Evolutionary conservation across 30 jellyfish, hydroid and myxozoan genomes (phyloP).

Genomic region (Phacellophora camtschatica): DNA sequence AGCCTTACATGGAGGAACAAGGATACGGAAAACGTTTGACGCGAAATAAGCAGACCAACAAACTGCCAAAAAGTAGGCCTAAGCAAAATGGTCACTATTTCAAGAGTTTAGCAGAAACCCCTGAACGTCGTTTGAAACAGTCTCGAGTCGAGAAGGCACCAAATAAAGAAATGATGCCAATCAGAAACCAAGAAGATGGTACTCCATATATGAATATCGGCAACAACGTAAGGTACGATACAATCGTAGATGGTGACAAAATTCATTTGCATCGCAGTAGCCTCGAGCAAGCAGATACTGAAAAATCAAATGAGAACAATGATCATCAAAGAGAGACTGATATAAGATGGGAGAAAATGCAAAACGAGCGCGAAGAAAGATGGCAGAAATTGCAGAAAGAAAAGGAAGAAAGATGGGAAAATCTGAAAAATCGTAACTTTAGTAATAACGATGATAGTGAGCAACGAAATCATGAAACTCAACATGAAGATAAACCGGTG

Average conservation of each 20-base stretch:
- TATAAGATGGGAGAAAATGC: constrained; percentile 48
- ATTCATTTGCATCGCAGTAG: constrained; percentile 6
- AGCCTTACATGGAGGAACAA: too few relatives aligned
- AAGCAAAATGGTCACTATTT: background rate
- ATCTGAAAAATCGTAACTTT: background rate
- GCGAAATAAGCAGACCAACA: background rate
- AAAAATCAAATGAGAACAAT: background rate
- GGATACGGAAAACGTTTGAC: background rate
- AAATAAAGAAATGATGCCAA: background rate
- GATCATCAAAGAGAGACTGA: background rate
- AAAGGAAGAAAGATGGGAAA: constrained; percentile 41
- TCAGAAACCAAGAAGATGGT: too few relatives aligned
- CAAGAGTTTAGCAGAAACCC: background rate
- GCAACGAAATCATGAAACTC: background rate
- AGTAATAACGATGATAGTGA: background rate
- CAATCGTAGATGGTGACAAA: background rate
- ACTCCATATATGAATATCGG: background rate
- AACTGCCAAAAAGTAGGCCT: background rate
- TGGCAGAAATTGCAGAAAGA: constrained; percentile 39
- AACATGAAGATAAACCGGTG: background rate
- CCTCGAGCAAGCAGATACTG: constrained; percentile 32
- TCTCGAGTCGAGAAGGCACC: background rate
- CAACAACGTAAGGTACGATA: background rate
- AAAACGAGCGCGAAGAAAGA: constrained; percentile 25
- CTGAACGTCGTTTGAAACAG: constrained; percentile 28